Conservation (phyloP, 2,797 vertebrate species). For the Sebastes minor region DNA sequence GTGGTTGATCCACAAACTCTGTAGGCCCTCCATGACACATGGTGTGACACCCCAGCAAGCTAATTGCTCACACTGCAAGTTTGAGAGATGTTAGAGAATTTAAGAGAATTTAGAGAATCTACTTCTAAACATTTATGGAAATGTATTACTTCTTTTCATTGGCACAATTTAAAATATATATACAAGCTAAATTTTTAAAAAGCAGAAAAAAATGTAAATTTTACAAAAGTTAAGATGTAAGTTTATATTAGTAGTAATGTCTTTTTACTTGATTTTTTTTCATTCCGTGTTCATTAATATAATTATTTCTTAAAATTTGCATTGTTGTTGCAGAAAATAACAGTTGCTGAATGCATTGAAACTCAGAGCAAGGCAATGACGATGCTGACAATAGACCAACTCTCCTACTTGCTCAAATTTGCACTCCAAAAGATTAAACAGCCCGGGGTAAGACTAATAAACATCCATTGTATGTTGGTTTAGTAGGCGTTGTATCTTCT, state of each 20-base stretch:
- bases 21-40: not conserved
- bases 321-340: conserved; percentile 92
- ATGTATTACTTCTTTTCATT: not conserved
- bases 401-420: conserved; percentile 98
- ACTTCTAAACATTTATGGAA: not conserved
- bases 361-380: conserved; percentile 99
- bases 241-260: not conserved
- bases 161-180: not conserved
- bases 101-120: not conserved
- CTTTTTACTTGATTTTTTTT: not conserved
- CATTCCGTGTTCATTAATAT: not conserved
- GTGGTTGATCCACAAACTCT: not conserved
- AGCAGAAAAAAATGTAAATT: not conserved
- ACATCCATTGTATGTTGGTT: not conserved
- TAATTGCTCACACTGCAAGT: conserved; percentile 3
- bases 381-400: conserved; percentile 96
- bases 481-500: not conserved
- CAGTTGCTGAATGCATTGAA: conserved; percentile 99
- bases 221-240: not conserved
- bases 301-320: conserved; percentile 29
- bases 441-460: conserved; percentile 90
- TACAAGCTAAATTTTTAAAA: not conserved
- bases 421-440: conserved; percentile 99
- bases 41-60: conserved; percentile 21
- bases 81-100: not conserved